These are phyloP conservation scores for Mantis religiosa DNA, from an alignment of 2,888 invertebrate species.

Conservation along the genomic window DNA sequence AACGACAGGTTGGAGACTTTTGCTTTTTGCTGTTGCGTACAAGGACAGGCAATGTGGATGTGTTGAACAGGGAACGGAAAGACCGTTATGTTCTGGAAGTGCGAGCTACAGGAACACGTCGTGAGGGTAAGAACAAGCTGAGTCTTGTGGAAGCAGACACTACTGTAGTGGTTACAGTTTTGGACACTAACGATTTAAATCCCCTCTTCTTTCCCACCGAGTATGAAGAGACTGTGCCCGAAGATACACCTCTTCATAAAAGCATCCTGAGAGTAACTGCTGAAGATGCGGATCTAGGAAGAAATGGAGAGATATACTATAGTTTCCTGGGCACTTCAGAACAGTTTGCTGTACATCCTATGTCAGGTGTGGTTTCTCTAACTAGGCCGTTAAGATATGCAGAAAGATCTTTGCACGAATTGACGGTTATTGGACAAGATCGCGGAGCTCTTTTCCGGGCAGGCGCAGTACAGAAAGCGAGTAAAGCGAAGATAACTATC, in stretches of 20 bases:
- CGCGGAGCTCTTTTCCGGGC: slow-evolving; percentile 63
- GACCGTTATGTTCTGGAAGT: slow-evolving; percentile 78
- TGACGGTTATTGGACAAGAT: slow-evolving; percentile 81
- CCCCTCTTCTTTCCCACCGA: slow-evolving; percentile 89
- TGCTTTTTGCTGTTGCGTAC: slow-evolving; percentile 88
- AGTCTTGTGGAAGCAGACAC: slow-evolving; percentile 65
- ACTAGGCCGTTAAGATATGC: slow-evolving; percentile 72
- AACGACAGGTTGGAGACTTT: slow-evolving; percentile 86
- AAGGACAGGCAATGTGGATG: slow-evolving; percentile 79
- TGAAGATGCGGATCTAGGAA: slow-evolving; percentile 92
- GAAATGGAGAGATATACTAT: slow-evolving; percentile 96
- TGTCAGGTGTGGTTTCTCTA: slow-evolving; percentile 80
- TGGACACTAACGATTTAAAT: slow-evolving; percentile 86
- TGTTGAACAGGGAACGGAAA: slow-evolving; percentile 88
- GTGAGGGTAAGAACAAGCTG: slow-evolving; percentile 52
- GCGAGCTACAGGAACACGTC: slow-evolving; percentile 61
- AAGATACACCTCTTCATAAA: slow-evolving; percentile 81
- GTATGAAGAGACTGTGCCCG: slow-evolving; percentile 81
- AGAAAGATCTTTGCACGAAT: slow-evolving; percentile 64
- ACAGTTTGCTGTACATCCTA: slow-evolving; percentile 89
- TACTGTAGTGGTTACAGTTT: slow-evolving; percentile 64
- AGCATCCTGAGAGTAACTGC: slow-evolving; percentile 77
- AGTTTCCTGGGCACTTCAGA: slow-evolving; percentile 78
- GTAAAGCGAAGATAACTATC: slow-evolving; percentile 72
- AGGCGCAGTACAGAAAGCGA: slow-evolving; percentile 54